Conservation (phyloP, 2,888 invertebrate species). For the Acanthoscelides obtectus region DNA sequence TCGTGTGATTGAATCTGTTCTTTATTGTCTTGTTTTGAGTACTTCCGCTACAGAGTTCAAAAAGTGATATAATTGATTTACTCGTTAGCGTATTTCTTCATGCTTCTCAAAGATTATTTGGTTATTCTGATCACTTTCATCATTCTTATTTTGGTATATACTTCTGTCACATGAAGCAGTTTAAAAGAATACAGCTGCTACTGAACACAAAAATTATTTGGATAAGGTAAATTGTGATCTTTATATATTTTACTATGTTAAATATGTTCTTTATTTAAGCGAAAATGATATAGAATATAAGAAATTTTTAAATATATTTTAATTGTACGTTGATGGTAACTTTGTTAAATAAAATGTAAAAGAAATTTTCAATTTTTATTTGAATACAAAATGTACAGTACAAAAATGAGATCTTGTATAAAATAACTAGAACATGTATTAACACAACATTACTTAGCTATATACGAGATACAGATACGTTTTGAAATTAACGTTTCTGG, state of each 20-base stretch:
- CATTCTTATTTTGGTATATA: too few relatives aligned
- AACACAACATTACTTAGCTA: not conserved
- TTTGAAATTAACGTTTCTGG: too few relatives aligned
- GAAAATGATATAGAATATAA: not conserved
- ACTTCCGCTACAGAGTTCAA: too few relatives aligned
- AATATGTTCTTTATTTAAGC: not conserved
- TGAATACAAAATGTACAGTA: not conserved
- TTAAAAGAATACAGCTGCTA: not conserved
- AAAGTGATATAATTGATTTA: too few relatives aligned
- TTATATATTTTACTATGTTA: too few relatives aligned
- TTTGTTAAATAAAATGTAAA: not conserved
- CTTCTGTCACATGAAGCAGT: not conserved
- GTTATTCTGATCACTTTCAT: too few relatives aligned
- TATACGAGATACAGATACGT: too few relatives aligned
- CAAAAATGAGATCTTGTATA: constrained; percentile 16
- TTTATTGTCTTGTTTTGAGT: too few relatives aligned
- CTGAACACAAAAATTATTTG: not conserved
- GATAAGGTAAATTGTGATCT: not conserved
- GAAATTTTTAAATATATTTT: not conserved
- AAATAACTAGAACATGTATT: constrained; percentile 16
- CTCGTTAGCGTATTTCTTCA: too few relatives aligned
- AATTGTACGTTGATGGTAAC: not conserved
- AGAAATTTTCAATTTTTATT: not conserved
- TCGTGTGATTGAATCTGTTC: too few relatives aligned
- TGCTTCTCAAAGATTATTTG: too few relatives aligned